A percentile compares a stretch with the other conserved stretches of the same genome.
Conservation (phyloP, 2,888 invertebrate genomes). For the Ichneumoninae sp. region DNA sequence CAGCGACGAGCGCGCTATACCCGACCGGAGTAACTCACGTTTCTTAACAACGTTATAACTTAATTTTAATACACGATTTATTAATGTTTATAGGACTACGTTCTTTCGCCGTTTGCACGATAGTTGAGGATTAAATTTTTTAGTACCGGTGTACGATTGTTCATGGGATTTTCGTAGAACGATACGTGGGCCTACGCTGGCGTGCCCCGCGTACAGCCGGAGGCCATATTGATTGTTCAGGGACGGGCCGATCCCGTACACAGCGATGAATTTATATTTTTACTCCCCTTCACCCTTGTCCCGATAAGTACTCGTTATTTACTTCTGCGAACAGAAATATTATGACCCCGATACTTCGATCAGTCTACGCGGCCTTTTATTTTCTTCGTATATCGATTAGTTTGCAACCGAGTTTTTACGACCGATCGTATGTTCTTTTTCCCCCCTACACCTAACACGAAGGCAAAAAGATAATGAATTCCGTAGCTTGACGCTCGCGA, state of each 20-base stretch:
- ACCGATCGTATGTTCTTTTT: constrained; percentile 70
- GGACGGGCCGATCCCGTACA: constrained; percentile 70
- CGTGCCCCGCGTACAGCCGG: constrained; percentile 70
- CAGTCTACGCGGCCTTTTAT: neutral
- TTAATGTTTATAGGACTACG: neutral
- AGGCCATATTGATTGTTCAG: constrained; percentile 77
- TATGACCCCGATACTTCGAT: neutral
- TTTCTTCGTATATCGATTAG: neutral
- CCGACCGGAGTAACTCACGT: neutral
- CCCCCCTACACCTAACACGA: constrained; percentile 51
- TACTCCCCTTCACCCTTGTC: constrained; percentile 31
- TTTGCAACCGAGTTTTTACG: constrained; percentile 10
- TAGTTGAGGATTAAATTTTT: neutral
- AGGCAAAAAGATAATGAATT: constrained; percentile 73
- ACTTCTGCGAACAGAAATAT: neutral
- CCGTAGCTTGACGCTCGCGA: constrained; percentile 44
- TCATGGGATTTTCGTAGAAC: constrained; percentile 18
- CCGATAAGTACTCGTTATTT: constrained; percentile 7
- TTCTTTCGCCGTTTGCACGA: neutral
- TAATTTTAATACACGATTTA: neutral
- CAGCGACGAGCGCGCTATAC: constrained; percentile 7
- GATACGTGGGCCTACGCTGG: constrained; percentile 64
- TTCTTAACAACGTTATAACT: neutral
- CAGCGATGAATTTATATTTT: constrained; percentile 60
- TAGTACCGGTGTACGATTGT: neutral